Percentiles rank a stretch among this genome's conserved stretches.
These are phyloP conservation scores for Drosophila varians DNA, from an alignment of 1,140 invertebrate genomes.

Conservation along the genomic window DNA sequence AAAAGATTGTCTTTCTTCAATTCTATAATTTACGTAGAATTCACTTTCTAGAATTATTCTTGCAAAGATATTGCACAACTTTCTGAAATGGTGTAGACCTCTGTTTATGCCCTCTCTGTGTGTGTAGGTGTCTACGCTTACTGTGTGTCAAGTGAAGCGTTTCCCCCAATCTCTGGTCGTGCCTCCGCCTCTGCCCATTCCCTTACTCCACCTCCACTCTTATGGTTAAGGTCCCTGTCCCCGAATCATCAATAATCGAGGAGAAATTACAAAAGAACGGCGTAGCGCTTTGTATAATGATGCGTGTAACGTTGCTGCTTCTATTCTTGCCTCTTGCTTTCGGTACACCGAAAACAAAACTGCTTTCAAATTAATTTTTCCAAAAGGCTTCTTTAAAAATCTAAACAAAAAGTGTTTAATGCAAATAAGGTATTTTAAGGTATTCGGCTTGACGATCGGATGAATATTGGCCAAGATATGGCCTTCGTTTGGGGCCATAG, in stretches of 20 bases:
- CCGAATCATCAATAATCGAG: constrained; percentile 69
- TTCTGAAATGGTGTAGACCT: too few species aligned
- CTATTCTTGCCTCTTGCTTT: neutral
- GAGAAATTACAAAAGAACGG: constrained; percentile 9
- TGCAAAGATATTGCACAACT: too few species aligned
- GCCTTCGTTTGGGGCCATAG: too few species aligned
- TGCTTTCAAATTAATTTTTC: too few species aligned
- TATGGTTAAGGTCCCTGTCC: constrained; percentile 30
- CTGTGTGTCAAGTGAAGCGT: constrained; percentile 44
- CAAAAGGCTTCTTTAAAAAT: too few species aligned
- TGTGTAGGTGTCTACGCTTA: constrained; percentile 9
- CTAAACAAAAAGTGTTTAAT: too few species aligned
- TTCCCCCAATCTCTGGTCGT: constrained; percentile 14
- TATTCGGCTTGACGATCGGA: too few species aligned
- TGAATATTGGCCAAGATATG: too few species aligned
- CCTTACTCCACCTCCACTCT: too few species aligned
- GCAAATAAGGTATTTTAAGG: too few species aligned
- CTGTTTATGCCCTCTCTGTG: too few species aligned
- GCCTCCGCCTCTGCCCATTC: neutral
- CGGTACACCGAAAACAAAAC: neutral
- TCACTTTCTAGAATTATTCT: too few species aligned
- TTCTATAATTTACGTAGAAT: constrained; percentile 14
- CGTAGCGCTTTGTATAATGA: constrained; percentile 64
- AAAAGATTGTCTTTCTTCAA: neutral
- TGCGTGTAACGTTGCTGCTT: constrained; percentile 64